phyloP scores from a whole-genome alignment of 2,797 vertebrate genomes.

The Chromobotia macracanthus region DNA sequence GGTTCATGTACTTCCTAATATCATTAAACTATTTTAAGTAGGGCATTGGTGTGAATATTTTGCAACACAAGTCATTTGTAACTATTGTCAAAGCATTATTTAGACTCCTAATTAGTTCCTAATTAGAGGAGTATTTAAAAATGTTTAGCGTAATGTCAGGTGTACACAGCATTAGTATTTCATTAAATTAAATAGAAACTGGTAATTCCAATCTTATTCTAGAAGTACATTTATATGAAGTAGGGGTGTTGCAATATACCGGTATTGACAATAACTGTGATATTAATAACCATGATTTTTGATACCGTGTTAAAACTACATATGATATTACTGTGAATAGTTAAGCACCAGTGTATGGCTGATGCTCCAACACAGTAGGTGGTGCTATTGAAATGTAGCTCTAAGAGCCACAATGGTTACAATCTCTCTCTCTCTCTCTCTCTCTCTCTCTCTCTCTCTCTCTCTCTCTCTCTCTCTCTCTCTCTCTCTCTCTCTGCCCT shows the following conservation, averaged over 20 bases:
- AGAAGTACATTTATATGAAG: background rate
- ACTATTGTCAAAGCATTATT: constrained; percentile 9
- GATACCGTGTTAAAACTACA: too few species aligned
- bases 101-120: background rate
- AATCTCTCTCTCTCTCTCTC: too few species aligned
- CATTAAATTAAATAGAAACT: background rate
- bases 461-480: background rate
- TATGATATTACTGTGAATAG: too few species aligned
- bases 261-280: too few species aligned
- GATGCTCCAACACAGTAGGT: too few species aligned
- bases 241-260: too few species aligned
- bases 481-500: too few species aligned
- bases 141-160: background rate
- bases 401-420: too few species aligned
- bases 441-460: background rate
- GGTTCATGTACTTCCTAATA: background rate
- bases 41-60: background rate
- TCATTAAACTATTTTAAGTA: background rate
- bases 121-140: background rate
- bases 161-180: background rate
- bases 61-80: background rate
- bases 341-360: too few species aligned
- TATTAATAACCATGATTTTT: too few species aligned
- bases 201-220: background rate
- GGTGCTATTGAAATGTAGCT: too few species aligned